Base-by-base conservation (phyloP, 2,797 vertebrate species). In the Leptoclinus maculatus region DNA sequence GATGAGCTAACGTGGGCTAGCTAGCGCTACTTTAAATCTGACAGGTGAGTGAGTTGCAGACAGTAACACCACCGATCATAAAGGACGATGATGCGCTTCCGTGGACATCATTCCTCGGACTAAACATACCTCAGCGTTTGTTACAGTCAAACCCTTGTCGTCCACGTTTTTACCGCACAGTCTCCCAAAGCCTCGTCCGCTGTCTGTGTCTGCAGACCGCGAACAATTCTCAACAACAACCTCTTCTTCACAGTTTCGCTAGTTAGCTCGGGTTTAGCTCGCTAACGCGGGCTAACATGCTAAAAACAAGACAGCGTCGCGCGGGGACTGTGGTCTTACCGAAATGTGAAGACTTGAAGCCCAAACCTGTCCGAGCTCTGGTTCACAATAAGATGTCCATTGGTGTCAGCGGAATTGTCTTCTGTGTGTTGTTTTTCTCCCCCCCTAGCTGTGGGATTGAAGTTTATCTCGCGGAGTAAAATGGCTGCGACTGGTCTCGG, bases 401-500 rank as follows among this genome's bases (percentile, higher is more conserved):
- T 1, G 34, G 10, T 71, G 76, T 72, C 75, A 21, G 29, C 10
- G 1, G 19, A 23, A 53, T 14, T 64, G 0, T 64, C 47, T 41
- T 60, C n/a, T 32, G 64, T 73, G 8, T 70, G 85, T 83, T 82
- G 74, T 80, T 83, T 73, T 8, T 12, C 6, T 21, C 13, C 4
- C 23, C 51, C 12, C 11, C 75, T 21, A 32, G 85, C 83, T 76
- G 11, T 65, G 82, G 78, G 89, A 84, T 71, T 91, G 90, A 95
- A 95, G 94, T 95, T 95, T 95, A 93, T 94, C 92, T 92, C 77
- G 73, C 87, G 84, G 92, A 94, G 92, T 89, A 96, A 96, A 94
- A 96, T 96, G 95, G 95, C 95, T 93, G 95, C 95, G 90, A 88
- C 86, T 90, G 79, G 74, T 89, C 86, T 80, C 10, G 81, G 74